Evolutionary conservation across 1,140 invertebrate genomes (phyloP).

Genomic region (Apis dorsata): DNA sequence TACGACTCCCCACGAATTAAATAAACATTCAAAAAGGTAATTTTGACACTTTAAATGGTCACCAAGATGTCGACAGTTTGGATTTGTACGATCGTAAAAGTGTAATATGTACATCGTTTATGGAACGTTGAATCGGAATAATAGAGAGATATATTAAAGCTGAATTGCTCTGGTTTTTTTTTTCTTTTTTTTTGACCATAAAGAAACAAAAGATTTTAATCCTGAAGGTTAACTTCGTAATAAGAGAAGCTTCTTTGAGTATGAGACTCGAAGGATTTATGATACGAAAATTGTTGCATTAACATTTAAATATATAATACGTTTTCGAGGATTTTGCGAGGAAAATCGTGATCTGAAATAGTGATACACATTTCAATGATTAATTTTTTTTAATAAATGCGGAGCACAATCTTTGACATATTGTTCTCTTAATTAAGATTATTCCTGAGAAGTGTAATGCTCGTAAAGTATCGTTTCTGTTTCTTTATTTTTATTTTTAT

Average conservation of each 20-base stretch:
- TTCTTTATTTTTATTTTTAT: too few relatives aligned
- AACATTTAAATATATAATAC: not conserved
- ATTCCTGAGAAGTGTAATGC: too few relatives aligned
- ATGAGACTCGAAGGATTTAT: too few relatives aligned
- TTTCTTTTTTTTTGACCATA: not conserved
- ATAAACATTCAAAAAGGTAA: constrained; percentile 25
- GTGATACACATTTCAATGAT: not conserved
- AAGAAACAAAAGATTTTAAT: not conserved
- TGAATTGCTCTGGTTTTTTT: constrained; percentile 28
- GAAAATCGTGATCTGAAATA: not conserved
- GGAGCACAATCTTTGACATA: too few relatives aligned
- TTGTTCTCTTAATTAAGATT: too few relatives aligned
- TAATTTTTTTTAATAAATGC: too few relatives aligned
- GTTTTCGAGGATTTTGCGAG: too few relatives aligned
- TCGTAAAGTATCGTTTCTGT: too few relatives aligned
- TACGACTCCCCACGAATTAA: constrained; percentile 11
- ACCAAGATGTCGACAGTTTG: not conserved
- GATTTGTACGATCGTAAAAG: not conserved
- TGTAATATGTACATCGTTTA: too few relatives aligned
- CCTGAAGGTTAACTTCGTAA: constrained; percentile 9
- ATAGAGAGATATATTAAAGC: not conserved
- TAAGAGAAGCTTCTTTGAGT: constrained; percentile 19
- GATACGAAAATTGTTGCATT: too few relatives aligned
- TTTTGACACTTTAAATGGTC: not conserved
- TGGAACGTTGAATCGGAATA: constrained; percentile 29